These are phyloP conservation scores for Manis javanica DNA, from an alignment of 2,797 vertebrate genomes.

Conservation along the genomic window DNA sequence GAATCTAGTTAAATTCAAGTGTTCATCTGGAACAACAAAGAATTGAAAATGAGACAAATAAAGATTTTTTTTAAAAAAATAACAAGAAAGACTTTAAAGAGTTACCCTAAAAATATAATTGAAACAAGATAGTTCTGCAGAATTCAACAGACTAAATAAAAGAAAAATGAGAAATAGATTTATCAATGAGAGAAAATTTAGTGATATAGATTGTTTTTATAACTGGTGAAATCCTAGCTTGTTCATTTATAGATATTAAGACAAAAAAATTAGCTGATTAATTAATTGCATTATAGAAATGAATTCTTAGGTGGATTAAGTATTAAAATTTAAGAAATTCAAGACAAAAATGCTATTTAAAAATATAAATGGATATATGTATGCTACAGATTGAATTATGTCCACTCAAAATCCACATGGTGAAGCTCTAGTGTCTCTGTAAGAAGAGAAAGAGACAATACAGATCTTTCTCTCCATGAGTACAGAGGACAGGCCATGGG, in stretches of 20 bases:
- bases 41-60: background rate
- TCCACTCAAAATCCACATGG: background rate
- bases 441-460: background rate
- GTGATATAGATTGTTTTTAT: background rate
- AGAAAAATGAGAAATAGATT: background rate
- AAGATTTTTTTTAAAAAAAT: background rate
- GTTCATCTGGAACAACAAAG: conserved; percentile 35
- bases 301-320: background rate
- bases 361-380: background rate
- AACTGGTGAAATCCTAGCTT: background rate
- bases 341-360: background rate
- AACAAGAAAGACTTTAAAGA: background rate
- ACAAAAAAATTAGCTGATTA: background rate
- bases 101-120: background rate
- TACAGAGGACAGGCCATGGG: background rate
- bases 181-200: background rate
- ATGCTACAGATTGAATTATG: background rate
- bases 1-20: conserved; percentile 54
- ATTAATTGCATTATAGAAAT: background rate
- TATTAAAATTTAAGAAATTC: background rate
- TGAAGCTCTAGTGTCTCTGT: background rate
- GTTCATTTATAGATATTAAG: background rate
- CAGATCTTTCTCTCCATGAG: background rate
- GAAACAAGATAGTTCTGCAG: background rate
- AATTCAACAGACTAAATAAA: background rate